Evolutionary conservation across 1,140 invertebrate species (phyloP).

Genomic region (Leptopilina clavipes): DNA sequence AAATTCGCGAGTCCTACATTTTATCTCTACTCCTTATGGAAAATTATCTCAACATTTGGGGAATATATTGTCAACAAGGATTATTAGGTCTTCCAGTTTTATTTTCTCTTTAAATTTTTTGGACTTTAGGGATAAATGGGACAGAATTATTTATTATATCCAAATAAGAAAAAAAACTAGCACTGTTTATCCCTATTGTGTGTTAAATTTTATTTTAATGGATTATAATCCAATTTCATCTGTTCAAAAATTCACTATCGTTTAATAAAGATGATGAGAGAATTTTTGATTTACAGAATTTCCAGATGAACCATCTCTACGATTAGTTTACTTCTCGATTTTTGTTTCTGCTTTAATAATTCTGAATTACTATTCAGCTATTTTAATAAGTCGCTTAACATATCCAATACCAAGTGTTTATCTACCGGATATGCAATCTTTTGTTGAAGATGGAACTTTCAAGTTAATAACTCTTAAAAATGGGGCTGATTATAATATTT

Average conservation of each 20-base stretch:
- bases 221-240: too few species aligned
- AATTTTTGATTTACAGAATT: not conserved
- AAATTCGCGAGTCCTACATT: not conserved
- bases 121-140: too few species aligned
- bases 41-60: constrained; percentile 56
- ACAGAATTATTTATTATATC: too few species aligned
- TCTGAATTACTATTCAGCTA: not conserved
- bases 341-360: not conserved
- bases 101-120: too few species aligned
- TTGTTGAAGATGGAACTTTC: not conserved
- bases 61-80: constrained; percentile 62
- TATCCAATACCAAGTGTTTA: not conserved
- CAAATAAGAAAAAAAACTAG: too few species aligned
- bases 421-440: not conserved
- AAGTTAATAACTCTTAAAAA: constrained; percentile 6
- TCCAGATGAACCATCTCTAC: not conserved
- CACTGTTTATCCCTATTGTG: too few species aligned
- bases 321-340: not conserved
- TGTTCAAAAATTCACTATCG: too few species aligned
- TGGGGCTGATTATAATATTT: constrained; percentile 2
- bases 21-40: constrained; percentile 37
- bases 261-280: too few species aligned
- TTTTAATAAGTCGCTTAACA: constrained; percentile 5
- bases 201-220: too few species aligned
- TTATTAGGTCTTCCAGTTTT: constrained; percentile 47